These are phyloP conservation scores for Laodelphax striatellus DNA, from an alignment of 1,140 invertebrate genomes.

Conservation along the genomic window DNA sequence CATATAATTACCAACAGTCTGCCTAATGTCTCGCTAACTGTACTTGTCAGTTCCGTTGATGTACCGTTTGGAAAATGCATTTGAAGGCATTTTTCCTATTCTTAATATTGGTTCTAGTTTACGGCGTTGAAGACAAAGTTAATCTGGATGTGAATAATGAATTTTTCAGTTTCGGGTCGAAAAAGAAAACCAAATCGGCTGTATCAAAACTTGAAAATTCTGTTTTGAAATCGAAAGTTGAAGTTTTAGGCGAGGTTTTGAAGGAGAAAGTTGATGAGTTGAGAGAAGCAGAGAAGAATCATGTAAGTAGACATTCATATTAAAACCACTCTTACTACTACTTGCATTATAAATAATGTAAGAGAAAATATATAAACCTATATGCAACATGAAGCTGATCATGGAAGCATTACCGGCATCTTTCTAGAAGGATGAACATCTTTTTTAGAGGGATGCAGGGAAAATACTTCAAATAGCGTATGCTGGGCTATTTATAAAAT, in stretches of 20 bases:
- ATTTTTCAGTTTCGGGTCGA: constrained; percentile 25
- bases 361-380: neutral
- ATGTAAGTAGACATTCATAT: constrained; percentile 1
- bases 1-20: no score
- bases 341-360: neutral
- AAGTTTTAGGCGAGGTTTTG: constrained; percentile 39
- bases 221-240: constrained; percentile 37
- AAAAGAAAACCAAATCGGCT: constrained; percentile 24
- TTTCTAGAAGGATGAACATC: neutral
- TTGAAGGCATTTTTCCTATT: no score
- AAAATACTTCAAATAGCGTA: no score
- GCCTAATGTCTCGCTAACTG: no score
- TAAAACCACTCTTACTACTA: neutral
- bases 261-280: constrained; percentile 38
- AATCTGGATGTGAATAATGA: constrained; percentile 3
- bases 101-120: neutral
- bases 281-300: constrained; percentile 25
- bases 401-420: neutral
- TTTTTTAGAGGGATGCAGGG: no score
- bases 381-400: neutral
- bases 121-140: neutral
- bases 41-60: no score
- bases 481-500: no score
- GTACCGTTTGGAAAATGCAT: no score
- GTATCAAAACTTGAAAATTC: constrained; percentile 24